Evolutionary conservation across 2,888 invertebrate species (phyloP).

Genomic region (Baccha elongata): DNA sequence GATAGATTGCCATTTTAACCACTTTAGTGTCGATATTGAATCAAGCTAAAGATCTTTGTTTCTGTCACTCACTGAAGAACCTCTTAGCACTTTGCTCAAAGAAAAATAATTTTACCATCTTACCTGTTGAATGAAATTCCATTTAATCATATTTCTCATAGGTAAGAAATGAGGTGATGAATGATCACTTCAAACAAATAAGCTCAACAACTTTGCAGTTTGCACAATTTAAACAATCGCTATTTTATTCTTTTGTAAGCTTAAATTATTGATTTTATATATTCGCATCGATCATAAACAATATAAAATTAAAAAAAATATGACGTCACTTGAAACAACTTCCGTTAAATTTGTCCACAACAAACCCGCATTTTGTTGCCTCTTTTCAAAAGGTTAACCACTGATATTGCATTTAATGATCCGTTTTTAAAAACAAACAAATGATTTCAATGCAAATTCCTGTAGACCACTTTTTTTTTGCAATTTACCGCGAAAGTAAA

Average conservation of each 20-base stretch:
- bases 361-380: neutral
- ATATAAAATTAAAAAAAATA: too few relatives aligned
- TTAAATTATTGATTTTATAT: neutral
- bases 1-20: too few relatives aligned
- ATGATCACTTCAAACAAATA: neutral
- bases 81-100: too few relatives aligned
- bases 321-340: neutral
- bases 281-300: too few relatives aligned
- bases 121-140: conserved; percentile 66
- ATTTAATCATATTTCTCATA: conserved; percentile 52
- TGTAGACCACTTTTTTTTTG: neutral
- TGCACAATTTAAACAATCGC: neutral
- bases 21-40: too few relatives aligned
- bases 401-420: neutral
- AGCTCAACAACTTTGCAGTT: too few relatives aligned
- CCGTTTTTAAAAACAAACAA: conserved; percentile 2
- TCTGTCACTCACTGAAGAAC: too few relatives aligned
- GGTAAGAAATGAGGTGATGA: too few relatives aligned
- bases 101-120: too few relatives aligned
- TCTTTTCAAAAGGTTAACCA: conserved; percentile 5
- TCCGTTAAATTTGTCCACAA: neutral
- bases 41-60: too few relatives aligned
- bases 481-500: neutral
- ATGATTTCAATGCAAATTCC: neutral
- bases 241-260: neutral